Percentiles rank a stretch among this genome's conserved stretches.
Evolutionary conservation across 2,888 invertebrate genomes (phyloP).

Genomic region (Enchytraeus crypticus): DNA sequence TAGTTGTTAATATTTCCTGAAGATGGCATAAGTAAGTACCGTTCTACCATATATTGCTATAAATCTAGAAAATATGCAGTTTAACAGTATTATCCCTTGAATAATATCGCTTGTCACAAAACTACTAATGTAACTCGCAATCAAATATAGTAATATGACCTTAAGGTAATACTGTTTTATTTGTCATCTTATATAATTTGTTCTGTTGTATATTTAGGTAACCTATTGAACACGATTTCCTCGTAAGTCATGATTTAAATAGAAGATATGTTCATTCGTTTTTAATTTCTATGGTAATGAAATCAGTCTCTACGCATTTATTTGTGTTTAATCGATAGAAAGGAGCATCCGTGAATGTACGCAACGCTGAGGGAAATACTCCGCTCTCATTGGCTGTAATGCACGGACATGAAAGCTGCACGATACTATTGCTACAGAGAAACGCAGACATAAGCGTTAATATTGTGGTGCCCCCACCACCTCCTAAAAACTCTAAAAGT

Average conservation of each 20-base stretch:
- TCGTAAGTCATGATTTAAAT: background rate
- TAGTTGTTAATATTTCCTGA: too few relatives aligned
- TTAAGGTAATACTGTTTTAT: background rate
- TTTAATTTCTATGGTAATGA: too few relatives aligned
- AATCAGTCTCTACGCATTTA: too few relatives aligned
- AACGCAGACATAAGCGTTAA: slow-evolving; percentile 41
- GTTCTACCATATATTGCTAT: too few relatives aligned
- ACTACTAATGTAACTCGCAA: too few relatives aligned
- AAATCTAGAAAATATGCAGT: too few relatives aligned
- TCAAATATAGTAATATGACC: background rate
- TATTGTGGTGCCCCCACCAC: slow-evolving; percentile 24
- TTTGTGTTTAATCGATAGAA: too few relatives aligned
- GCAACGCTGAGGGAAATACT: slow-evolving; percentile 49
- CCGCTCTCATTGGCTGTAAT: slow-evolving; percentile 50
- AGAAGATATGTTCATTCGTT: too few relatives aligned
- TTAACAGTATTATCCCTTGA: too few relatives aligned
- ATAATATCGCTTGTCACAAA: too few relatives aligned
- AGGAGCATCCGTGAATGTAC: slow-evolving; percentile 37
- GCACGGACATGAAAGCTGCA: slow-evolving; percentile 50
- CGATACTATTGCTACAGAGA: slow-evolving; percentile 47
- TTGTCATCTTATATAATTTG: background rate
- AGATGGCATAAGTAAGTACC: too few relatives aligned
- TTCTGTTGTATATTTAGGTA: background rate
- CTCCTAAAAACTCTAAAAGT: background rate
- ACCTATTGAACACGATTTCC: background rate